Evolutionary conservation across 2,113 vertebrate genomes (phyloP), one percentile per base, ranked within the genome.

Genomic region (Macquaria ambigua): DNA sequence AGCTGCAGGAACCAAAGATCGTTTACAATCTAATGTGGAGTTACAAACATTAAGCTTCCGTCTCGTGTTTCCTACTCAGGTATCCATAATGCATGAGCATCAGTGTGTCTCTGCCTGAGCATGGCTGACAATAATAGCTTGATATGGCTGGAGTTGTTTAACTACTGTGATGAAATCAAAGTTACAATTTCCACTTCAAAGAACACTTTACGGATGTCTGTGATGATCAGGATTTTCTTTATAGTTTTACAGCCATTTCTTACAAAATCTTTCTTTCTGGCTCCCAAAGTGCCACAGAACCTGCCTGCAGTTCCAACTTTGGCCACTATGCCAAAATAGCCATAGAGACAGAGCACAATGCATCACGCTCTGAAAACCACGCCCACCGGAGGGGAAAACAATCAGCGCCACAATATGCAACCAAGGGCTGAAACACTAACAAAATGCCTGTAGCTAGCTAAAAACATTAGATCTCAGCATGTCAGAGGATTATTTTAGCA

Each of bases 11-110:
- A 8, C 50, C 12, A 6, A 64, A 58, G 31, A 59, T 39, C 1
- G 20, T 62, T 74, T 48, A 11, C 18, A 62, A 46, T 84, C 46
- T 70, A 43, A 75, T 66, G 56, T 12, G 8, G 39, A 56, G 58
- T 46, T 75, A 43, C 31, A 79, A 71, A 72, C 46, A 80, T 72
- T 34, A 67, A 39, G 43, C 63, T 58, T 71, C 64, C 70, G 50
- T 55, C n/a, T 64, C 14, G 0, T 46, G 52, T 55, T 82, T 82
- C 48, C 41, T 34, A 18, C 63, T 55, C 18, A 43, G 63, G 55
- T 63, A 23, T 15, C 39, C 8, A 16, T 12, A 56, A 68, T 56
- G 41, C 37, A 56, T 41, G 1, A 53, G 55, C 55, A 77, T 20
- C 23, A 11, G 8, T 28, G 25, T 53, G 50, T 50, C 5, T 59